Conservation (phyloP, 2,113 vertebrate genomes). For the Progne subis region DNA sequence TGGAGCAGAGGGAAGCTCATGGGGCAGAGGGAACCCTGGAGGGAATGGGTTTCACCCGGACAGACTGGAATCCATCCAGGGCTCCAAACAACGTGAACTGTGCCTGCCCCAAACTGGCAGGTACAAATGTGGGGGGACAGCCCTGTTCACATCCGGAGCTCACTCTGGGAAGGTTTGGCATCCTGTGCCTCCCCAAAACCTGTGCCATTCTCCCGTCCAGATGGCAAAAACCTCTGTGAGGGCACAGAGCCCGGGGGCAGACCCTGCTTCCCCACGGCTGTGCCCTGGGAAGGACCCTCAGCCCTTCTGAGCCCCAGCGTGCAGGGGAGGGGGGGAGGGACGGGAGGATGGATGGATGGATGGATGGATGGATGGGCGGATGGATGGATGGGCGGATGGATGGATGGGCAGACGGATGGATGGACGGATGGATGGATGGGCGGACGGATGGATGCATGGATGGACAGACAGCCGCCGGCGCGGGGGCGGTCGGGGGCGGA, state of each 20-base stretch:
- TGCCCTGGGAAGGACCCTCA: accelerated
- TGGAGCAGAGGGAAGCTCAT: background rate
- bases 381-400: background rate
- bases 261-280: accelerated
- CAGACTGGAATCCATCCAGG: background rate
- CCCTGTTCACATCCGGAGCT: background rate
- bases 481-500: constrained; percentile 58
- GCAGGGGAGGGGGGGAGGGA: background rate
- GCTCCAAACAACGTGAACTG: background rate
- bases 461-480: background rate
- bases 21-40: background rate
- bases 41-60: background rate
- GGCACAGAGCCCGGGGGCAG: background rate
- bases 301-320: background rate
- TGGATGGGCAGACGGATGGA: background rate
- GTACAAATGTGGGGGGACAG: background rate
- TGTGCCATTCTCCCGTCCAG: too few relatives aligned
- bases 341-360: background rate
- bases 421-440: background rate
- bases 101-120: background rate
- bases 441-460: background rate
- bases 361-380: background rate
- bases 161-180: accelerated
- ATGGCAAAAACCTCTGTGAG: too few relatives aligned
- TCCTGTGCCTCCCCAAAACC: background rate